Percentiles rank a stretch among this genome's conserved stretches.
phyloP scores from a whole-genome alignment of 2,797 vertebrate genomes.

The Enteromius afrohamiltoni region DNA sequence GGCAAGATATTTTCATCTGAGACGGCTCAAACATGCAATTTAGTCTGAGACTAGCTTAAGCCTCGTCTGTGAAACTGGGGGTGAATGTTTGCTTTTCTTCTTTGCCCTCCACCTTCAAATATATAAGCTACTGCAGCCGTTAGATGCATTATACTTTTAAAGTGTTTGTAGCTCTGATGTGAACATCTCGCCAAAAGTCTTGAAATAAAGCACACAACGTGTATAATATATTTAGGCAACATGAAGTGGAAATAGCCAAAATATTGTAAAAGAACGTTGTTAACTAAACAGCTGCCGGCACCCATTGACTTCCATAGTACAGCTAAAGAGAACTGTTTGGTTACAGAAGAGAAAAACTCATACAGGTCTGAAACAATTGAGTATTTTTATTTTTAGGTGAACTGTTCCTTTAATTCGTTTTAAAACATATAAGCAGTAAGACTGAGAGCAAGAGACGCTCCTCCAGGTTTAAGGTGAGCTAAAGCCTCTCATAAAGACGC shows the following conservation, averaged over 20 bases:
- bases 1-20: no score
- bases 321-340: neutral
- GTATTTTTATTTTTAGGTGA: neutral
- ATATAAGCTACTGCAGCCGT: neutral
- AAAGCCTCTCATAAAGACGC: slow-evolving; percentile 72
- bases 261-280: no score
- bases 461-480: slow-evolving; percentile 12
- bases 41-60: no score
- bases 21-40: no score
- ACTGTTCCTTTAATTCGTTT: neutral
- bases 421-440: neutral
- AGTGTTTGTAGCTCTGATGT: neutral
- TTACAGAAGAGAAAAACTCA: neutral
- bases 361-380: neutral
- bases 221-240: neutral
- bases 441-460: neutral
- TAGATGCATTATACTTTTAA: neutral
- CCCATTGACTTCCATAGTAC: neutral
- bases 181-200: neutral
- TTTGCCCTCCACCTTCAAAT: neutral
- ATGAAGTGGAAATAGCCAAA: neutral
- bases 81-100: neutral
- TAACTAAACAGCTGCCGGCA: no score
- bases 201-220: no score
- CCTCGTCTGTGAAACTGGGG: no score